A percentile compares a stretch with the other conserved stretches of the same genome.
Conservation (phyloP, 1,140 invertebrate species). For the Capitella teleta region DNA sequence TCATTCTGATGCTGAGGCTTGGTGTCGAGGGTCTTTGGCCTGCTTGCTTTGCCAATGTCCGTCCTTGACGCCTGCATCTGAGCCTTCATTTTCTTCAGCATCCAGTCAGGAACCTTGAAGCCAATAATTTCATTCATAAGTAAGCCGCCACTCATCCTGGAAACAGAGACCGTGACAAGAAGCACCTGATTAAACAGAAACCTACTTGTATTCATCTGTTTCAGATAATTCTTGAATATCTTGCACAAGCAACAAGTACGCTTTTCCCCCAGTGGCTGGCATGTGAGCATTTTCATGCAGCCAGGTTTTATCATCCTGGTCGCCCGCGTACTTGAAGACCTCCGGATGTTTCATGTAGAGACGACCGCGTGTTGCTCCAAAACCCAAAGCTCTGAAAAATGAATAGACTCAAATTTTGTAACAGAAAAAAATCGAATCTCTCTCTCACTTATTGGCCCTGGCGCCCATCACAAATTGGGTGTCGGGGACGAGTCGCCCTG, state of each 20-base stretch:
- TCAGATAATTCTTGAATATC: slow-evolving; percentile 63
- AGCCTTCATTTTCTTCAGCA: slow-evolving; percentile 55
- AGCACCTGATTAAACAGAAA: background rate
- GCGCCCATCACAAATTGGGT: slow-evolving; percentile 70
- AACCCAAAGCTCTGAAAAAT: slow-evolving; percentile 56
- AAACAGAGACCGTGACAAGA: slow-evolving; percentile 6
- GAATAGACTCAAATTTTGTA: background rate
- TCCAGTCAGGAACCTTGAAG: slow-evolving; percentile 60
- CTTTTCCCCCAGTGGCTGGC: slow-evolving; percentile 63
- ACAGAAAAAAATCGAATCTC: background rate
- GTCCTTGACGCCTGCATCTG: slow-evolving; percentile 39
- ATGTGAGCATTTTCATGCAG: slow-evolving; percentile 62
- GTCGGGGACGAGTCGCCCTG: slow-evolving; percentile 54
- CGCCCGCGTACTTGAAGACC: slow-evolving; percentile 62
- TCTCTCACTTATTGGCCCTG: slow-evolving; percentile 47
- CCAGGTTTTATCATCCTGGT: slow-evolving; percentile 73
- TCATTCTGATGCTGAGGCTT: no score
- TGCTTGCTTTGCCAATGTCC: slow-evolving; percentile 20
- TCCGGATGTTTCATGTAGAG: slow-evolving; percentile 68
- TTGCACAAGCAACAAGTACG: slow-evolving; percentile 67
- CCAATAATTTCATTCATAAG: slow-evolving; percentile 56
- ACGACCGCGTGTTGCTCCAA: slow-evolving; percentile 60
- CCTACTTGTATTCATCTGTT: slow-evolving; percentile 56
- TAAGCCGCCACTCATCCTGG: slow-evolving; percentile 51
- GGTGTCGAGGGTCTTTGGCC: no score